Percentiles rank a stretch among this genome's conserved stretches.
These are phyloP conservation scores for Polydrusus tereticollis DNA, from an alignment of 2,888 invertebrate genomes.

Conservation along the genomic window DNA sequence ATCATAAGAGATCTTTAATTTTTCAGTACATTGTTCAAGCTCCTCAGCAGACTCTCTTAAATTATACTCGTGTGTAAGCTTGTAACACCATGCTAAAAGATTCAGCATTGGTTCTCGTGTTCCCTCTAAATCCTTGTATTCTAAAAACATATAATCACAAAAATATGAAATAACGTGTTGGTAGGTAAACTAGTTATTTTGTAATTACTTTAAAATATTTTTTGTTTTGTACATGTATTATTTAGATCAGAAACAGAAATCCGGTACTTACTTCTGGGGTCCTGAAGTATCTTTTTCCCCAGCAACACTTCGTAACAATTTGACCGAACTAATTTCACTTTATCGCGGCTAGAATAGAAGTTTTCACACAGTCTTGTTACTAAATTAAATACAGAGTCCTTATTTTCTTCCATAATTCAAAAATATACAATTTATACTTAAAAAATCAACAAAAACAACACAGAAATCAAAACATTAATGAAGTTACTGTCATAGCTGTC, in stretches of 20 bases:
- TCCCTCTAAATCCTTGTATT: slow-evolving; percentile 54
- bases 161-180: no score
- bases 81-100: slow-evolving; percentile 61
- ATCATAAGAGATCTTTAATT: slow-evolving; percentile 52
- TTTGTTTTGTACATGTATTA: not conserved
- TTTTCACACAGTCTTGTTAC: slow-evolving; percentile 62
- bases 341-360: slow-evolving; percentile 51
- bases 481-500: not conserved
- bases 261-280: slow-evolving; percentile 46
- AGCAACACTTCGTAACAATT: slow-evolving; percentile 61
- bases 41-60: slow-evolving; percentile 56
- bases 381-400: slow-evolving; percentile 54
- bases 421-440: not conserved
- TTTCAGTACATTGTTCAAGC: slow-evolving; percentile 55
- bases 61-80: slow-evolving; percentile 58
- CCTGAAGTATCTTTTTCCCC: slow-evolving; percentile 46
- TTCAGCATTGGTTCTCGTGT: slow-evolving; percentile 60
- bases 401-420: slow-evolving; percentile 29
- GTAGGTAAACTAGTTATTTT: no score
- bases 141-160: slow-evolving; percentile 44
- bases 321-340: slow-evolving; percentile 57
- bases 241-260: no score
- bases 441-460: not conserved
- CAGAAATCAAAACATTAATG: not conserved
- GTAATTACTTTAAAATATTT: no score